Base-by-base conservation (phyloP, 2,888 invertebrate genomes). In the Clivina fossor region DNA sequence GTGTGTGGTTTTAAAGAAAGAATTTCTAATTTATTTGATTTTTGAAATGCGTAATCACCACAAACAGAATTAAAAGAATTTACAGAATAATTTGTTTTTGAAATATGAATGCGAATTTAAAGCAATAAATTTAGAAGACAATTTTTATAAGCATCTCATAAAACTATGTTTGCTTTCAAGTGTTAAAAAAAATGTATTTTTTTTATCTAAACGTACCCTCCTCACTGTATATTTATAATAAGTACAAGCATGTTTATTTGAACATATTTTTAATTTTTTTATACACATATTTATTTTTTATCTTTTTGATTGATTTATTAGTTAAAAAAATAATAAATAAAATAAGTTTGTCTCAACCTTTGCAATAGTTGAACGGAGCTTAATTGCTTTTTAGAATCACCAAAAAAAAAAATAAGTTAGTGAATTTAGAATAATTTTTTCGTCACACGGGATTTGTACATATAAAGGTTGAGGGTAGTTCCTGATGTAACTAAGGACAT, bases 341-440 rank as follows among this genome's bases (percentile, higher is more conserved):
- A n/a, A n/a, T n/a, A n/a, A n/a, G 18, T 46, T 28, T 46, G 30
- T 30, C 33, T 32, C 19, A 30, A 49, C 40, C 15, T 49, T 28
- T 40, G 50, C 41, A 40, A 50, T 35, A 50, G 47, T 24, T 33
- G 44, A 30, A 13, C 9, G 30, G n/a, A 33, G 53, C 53, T 53
- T 53, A 24, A 22, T 32, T 44, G 53, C 53, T 53, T 53, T 40
- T 18, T 53, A 53, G 53, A 44, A 8, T 44, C 53, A 53, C 51
- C 11, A 28, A 24, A 53, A 40, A 11, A n/a, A n/a, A n/a, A n/a
- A n/a, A n/a, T n/a, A n/a, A 19, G 3, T 16, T 53, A 44, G 53
- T 37, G 43, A 44, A 53, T 53, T 44, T 53, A 53, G 53, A 35
- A 44, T 43, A 41, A 33, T 7, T 28, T 53, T 53, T 44, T 53